A percentile compares a stretch with the other conserved stretches of the same genome.
These are phyloP conservation scores for Grallaria varia DNA, from an alignment of 2,113 vertebrate genomes.

Conservation along the genomic window DNA sequence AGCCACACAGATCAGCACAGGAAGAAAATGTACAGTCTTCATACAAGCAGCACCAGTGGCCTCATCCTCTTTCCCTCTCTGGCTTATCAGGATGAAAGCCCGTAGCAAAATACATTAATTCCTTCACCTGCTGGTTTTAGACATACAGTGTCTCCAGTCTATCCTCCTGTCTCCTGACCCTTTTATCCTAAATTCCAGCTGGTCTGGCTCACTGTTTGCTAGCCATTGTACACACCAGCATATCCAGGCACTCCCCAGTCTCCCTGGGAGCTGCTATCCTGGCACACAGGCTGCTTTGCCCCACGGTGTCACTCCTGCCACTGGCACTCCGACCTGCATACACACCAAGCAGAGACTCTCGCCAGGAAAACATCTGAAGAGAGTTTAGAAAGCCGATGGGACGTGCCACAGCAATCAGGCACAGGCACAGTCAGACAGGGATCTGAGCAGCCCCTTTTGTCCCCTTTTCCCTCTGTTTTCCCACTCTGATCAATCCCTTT, in stretches of 20 bases:
- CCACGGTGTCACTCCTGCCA: background rate
- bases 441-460: background rate
- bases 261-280: background rate
- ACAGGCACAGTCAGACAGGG: background rate
- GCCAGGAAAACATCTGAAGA: background rate
- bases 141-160: background rate
- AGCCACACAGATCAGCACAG: background rate
- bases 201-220: background rate
- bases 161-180: background rate
- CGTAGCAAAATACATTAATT: background rate
- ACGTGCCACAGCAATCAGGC: rapidly evolving
- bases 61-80: background rate
- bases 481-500: background rate
- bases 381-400: background rate
- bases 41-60: background rate
- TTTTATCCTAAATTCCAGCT: background rate
- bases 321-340: rapidly evolving
- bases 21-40: background rate
- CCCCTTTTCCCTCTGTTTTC: background rate
- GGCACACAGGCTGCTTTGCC: background rate
- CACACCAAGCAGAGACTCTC: rapidly evolving
- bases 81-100: background rate
- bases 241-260: background rate
- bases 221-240: rapidly evolving
- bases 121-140: background rate